phyloP scores from a whole-genome alignment of 2,797 vertebrate genomes.

The Hydrocynus forskahlii region DNA sequence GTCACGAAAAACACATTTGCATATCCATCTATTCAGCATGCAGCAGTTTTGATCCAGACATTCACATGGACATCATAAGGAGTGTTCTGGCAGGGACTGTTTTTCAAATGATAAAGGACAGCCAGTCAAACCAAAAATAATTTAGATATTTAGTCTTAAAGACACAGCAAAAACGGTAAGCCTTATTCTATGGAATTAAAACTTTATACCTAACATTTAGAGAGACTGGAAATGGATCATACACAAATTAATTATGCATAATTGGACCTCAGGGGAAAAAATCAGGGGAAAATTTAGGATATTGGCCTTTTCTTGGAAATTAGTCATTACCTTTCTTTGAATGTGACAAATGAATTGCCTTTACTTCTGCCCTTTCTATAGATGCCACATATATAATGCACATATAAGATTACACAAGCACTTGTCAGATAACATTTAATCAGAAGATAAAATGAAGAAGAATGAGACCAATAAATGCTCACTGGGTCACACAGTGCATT shows the following conservation, averaged over 20 bases:
- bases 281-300: background rate
- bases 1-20: too few relatives aligned
- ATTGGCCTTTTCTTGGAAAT: background rate
- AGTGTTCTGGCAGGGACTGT: too few relatives aligned
- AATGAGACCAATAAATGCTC: conserved; percentile 1
- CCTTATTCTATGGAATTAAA: too few relatives aligned
- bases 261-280: background rate
- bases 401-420: background rate
- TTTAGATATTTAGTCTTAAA: too few relatives aligned
- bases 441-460: conserved; percentile 16
- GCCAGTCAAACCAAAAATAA: too few relatives aligned
- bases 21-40: too few relatives aligned
- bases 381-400: background rate
- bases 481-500: background rate
- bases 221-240: background rate
- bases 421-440: background rate
- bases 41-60: too few relatives aligned
- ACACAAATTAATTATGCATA: background rate
- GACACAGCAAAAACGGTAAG: too few relatives aligned
- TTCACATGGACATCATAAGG: too few relatives aligned
- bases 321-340: background rate
- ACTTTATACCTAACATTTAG: too few relatives aligned
- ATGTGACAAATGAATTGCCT: background rate
- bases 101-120: too few relatives aligned
- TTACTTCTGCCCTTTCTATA: background rate